Base-by-base conservation (phyloP, 1,140 invertebrate species). In the Homarus americanus region DNA sequence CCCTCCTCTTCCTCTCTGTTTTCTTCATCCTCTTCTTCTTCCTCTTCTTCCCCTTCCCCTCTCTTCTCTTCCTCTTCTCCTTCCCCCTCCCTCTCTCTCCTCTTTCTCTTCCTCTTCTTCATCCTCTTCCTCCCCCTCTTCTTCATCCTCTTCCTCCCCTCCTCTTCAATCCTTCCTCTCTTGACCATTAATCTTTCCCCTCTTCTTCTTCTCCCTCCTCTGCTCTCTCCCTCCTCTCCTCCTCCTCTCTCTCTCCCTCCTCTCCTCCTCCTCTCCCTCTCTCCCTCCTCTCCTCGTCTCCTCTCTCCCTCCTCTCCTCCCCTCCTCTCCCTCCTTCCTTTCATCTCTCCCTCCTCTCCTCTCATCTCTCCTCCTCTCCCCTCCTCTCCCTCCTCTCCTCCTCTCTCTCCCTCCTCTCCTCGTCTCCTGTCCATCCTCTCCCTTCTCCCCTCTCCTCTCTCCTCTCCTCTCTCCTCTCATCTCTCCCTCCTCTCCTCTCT, bases 391-490 rank as follows among this genome's bases (percentile, higher is more conserved):
- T 38, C 40, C 76, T 79, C 76, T 49, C 76, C 40, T 40, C 40
- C 76, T 49, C 76, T n/a, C n/a, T n/a, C n/a, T n/a, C n/a, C n/a
- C n/a, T n/a, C n/a, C n/a, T n/a, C n/a, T n/a, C n/a, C n/a, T n/a
- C n/a, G n/a, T n/a, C n/a, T n/a, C n/a, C n/a, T n/a, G n/a, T n/a
- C n/a, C n/a, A n/a, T n/a, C n/a, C 40, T 40, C 40, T 38, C 40
- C 76, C 40, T 40, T 79, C 76, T 49, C 76, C 40, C 41, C 40
- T 38, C 40, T 38, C 40, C 41, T 79, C 76, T 49, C 76, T 49
- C 41, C 40, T 38, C 40, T 38, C 40, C 41, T 79, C 36, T 49
- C 76, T 49, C 41, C 40, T 38, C 40, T 38, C 40, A 24, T 79
- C 76, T 49, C 76, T 49, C 41, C 40, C 76, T 49, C 76, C 40